A percentile compares a stretch with the other conserved stretches of the same genome.
These are phyloP conservation scores for Parazoanthus darwini DNA, from an alignment of 92 coral and sea anemone genomes.

Conservation along the genomic window DNA sequence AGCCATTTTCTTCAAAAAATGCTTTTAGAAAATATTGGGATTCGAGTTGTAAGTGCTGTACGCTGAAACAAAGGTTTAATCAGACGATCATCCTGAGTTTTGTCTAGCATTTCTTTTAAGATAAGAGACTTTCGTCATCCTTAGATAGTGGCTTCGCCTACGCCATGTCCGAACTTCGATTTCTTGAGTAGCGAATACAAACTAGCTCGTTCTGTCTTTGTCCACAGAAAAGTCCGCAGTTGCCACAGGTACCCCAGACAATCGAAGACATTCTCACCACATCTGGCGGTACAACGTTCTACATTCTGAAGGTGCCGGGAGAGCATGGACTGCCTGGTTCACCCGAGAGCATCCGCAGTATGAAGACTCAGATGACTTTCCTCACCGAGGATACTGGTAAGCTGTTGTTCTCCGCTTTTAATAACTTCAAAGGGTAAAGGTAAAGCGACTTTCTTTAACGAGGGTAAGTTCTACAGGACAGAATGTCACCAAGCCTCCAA, in stretches of 20 bases:
- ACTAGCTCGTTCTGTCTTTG: background rate
- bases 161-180: background rate
- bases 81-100: too few species aligned
- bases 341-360: constrained; percentile 78
- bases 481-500: too few species aligned
- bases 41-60: too few species aligned
- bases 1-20: too few species aligned
- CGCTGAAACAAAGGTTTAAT: too few species aligned
- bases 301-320: constrained; percentile 88
- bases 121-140: too few species aligned
- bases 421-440: too few species aligned
- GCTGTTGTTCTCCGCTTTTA: background rate
- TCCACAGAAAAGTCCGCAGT: constrained; percentile 52
- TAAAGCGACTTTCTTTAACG: too few species aligned
- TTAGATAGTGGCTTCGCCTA: background rate
- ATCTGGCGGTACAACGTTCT: constrained; percentile 89
- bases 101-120: too few species aligned
- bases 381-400: constrained; percentile 88
- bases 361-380: constrained; percentile 92
- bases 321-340: constrained; percentile 88
- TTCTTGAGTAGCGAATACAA: background rate
- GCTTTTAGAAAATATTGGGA: too few species aligned
- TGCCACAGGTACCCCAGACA: constrained; percentile 41
- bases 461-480: too few species aligned
- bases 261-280: constrained; percentile 89